These are phyloP conservation scores for Calephelis virginiensis DNA, from an alignment of 1,140 invertebrate genomes.

Conservation along the genomic window DNA sequence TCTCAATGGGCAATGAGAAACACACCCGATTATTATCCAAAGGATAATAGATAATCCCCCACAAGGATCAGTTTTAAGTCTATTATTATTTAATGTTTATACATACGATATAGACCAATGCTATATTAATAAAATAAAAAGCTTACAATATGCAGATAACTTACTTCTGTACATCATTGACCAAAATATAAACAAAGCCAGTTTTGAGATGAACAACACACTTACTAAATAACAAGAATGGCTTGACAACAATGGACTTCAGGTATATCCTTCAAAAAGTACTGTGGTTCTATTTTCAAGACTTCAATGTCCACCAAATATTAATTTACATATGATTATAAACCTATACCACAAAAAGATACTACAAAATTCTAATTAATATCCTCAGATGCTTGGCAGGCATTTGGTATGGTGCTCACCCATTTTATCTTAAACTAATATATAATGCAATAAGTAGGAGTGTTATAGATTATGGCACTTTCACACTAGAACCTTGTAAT, in stretches of 20 bases:
- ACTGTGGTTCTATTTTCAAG: neutral
- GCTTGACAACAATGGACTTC: neutral
- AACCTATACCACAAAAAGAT: neutral
- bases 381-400: neutral
- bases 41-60: no score
- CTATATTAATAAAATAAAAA: neutral
- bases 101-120: neutral
- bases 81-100: neutral
- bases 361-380: conserved; percentile 3
- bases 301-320: neutral
- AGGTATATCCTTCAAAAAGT: neutral
- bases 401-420: conserved; percentile 1
- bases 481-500: conserved; percentile 4
- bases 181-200: neutral
- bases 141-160: conserved; percentile 1
- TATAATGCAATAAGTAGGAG: no score
- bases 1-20: no score
- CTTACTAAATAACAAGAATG: neutral
- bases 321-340: neutral
- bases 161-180: neutral
- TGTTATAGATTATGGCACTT: conserved; percentile 1
- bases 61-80: conserved; percentile 10
- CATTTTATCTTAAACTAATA: conserved; percentile 7
- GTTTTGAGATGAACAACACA: neutral
- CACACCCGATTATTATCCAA: conserved; percentile 17